Percentiles rank a stretch among this genome's conserved stretches.
Evolutionary conservation across 2,113 vertebrate genomes (phyloP).

Genomic region (Trichechus manatus): DNA sequence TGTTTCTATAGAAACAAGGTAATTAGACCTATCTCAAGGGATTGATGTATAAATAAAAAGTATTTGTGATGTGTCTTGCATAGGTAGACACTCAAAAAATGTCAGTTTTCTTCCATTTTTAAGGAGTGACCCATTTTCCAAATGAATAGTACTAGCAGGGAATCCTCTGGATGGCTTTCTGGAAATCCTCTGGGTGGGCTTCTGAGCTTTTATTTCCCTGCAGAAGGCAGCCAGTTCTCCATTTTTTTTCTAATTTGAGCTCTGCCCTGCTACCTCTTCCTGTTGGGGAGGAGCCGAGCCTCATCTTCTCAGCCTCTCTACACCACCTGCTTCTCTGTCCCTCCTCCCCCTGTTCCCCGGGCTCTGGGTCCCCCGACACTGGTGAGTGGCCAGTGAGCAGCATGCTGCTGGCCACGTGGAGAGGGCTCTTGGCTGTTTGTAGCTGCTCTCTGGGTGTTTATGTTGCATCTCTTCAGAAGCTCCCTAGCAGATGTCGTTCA

Average conservation of each 20-base stretch:
- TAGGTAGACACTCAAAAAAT: background rate
- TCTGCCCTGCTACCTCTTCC: background rate
- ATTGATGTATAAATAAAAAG: constrained; percentile 14
- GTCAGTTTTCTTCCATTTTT: background rate
- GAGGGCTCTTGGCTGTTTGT: constrained; percentile 2
- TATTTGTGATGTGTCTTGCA: background rate
- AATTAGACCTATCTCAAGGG: background rate
- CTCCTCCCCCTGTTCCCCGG: background rate
- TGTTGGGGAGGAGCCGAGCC: background rate
- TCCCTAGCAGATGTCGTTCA: constrained; percentile 74
- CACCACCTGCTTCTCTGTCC: background rate
- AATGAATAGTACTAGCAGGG: background rate
- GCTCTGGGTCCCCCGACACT: background rate
- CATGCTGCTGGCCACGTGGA: background rate
- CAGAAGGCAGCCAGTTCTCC: background rate
- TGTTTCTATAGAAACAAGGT: background rate
- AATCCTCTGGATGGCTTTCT: background rate
- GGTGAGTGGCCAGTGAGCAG: background rate
- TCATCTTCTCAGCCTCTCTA: background rate
- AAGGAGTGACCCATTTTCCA: constrained; percentile 47
- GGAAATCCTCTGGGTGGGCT: background rate
- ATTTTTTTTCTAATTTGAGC: background rate
- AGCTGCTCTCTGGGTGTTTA: constrained; percentile 51
- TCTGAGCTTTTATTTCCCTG: background rate
- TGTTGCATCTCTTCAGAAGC: constrained; percentile 63